phyloP scores from a whole-genome alignment of 2,113 vertebrate species.

The Bufo bufo region DNA sequence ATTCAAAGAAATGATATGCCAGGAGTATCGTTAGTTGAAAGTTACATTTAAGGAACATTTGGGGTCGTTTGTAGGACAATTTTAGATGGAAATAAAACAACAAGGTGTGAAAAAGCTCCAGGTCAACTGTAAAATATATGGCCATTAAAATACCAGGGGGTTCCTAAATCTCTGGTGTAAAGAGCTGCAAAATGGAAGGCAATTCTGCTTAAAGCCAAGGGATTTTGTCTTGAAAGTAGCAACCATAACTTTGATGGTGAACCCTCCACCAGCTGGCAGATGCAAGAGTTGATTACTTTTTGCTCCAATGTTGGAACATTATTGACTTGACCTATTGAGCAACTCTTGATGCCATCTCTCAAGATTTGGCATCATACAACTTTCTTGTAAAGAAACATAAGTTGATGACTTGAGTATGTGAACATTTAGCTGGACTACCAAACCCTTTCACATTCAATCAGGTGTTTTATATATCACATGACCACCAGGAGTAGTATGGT shows the following conservation, averaged over 20 bases:
- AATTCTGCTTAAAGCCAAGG: neutral
- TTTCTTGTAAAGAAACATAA: neutral
- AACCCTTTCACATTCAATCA: no score
- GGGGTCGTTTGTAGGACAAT: neutral
- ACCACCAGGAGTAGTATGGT: no score
- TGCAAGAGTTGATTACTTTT: neutral
- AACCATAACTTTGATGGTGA: neutral
- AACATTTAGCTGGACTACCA: neutral
- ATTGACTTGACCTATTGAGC: neutral
- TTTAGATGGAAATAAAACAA: neutral
- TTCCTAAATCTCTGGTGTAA: neutral
- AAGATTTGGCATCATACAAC: neutral
- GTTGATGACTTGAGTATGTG: neutral
- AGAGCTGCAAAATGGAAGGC: neutral
- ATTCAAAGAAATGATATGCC: neutral
- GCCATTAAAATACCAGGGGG: neutral
- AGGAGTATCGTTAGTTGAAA: neutral
- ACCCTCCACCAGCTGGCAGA: neutral
- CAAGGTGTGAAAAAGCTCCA: neutral
- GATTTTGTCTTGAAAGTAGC: neutral
- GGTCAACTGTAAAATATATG: neutral
- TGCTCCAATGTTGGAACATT: no score
- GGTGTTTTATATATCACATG: no score
- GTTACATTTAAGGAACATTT: neutral
- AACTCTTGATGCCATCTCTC: neutral